Percentiles rank a stretch among this genome's conserved stretches.
These are phyloP conservation scores for Drosophila helvetica DNA, from an alignment of 2,888 invertebrate species.

Conservation along the genomic window DNA sequence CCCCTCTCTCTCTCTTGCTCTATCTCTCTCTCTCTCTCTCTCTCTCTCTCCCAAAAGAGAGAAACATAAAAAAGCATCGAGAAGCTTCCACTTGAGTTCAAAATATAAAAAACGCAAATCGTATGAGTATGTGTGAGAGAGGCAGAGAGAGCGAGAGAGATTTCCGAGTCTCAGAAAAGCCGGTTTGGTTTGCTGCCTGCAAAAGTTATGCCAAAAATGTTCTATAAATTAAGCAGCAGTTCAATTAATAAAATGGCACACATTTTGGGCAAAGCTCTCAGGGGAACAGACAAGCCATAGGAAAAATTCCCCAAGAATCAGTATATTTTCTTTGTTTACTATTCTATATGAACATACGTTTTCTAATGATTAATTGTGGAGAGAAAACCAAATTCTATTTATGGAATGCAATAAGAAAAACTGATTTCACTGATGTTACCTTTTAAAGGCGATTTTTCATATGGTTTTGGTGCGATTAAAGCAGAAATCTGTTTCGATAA, in stretches of 20 bases:
- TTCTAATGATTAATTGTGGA: neutral
- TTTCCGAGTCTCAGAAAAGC: slow-evolving; percentile 44
- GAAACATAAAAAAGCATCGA: slow-evolving; percentile 50
- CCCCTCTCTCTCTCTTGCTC: neutral
- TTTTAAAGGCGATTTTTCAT: slow-evolving; percentile 43
- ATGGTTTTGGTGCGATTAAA: slow-evolving; percentile 41
- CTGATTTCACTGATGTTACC: slow-evolving; percentile 12
- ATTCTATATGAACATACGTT: neutral
- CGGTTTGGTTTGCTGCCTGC: slow-evolving; percentile 63
- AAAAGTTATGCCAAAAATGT: slow-evolving; percentile 51
- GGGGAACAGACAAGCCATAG: neutral
- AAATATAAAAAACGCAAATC: slow-evolving; percentile 5
- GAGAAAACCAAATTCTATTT: neutral
- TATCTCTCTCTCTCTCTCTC: neutral
- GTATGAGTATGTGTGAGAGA: slow-evolving; percentile 4
- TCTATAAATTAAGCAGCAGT: slow-evolving; percentile 47
- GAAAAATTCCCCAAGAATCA: slow-evolving; percentile 25
- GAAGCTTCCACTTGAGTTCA: slow-evolving; percentile 65
- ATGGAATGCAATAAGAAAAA: slow-evolving; percentile 6
- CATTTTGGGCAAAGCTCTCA: neutral
- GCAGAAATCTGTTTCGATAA: slow-evolving; percentile 58
- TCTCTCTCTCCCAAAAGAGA: neutral
- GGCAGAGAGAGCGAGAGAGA: slow-evolving; percentile 21
- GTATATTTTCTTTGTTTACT: slow-evolving; percentile 12
- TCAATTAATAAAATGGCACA: slow-evolving; percentile 36